Evolutionary conservation across 2,113 vertebrate genomes (phyloP), one percentile per base, ranked within the genome.

Genomic region (Heliornis fulica): DNA sequence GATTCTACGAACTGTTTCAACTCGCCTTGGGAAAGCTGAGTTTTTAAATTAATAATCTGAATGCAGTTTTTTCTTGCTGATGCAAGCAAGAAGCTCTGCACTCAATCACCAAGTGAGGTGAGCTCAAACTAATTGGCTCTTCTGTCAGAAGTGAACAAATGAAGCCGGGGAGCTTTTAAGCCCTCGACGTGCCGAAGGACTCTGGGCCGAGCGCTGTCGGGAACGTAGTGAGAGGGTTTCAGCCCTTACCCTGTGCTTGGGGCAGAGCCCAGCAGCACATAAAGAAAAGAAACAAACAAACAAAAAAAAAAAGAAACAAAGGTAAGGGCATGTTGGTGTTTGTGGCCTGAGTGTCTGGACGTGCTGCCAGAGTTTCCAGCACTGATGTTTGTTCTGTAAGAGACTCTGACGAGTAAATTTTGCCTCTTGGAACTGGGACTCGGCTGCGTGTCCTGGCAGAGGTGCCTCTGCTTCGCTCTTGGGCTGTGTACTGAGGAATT

Each of bases 121-220:
- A 91, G 78, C 65, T 69, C 90, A 46, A 16, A 25, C 89, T 89
- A 87, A 90, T 29, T 72, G 5, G 17, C 48, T 60, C 0, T 71
- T 51, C 78, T 90, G 75, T 94, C 75, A 93, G 28, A 75, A 87
- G 60, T 72, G 91, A 69, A 95, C 84, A 80, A 72, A 45, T 22
- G 53, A 76, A 46, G 31, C 8, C 15, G 19, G 28, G 36, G 11
- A 54, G 31, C 19, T 91, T 95, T 87, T 79, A 76, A 60, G 29
- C 29, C 31, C 45, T 71, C 51, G 41, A 64, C 34, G 19, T 0
- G 7, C 61, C 76, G 60, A 87, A 68, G 57, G 34, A n/a, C 45
- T 79, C 29, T n/a, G n/a, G n/a, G n/a, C 57, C 89, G 59, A 91
- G 28, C 25, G 13, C 40, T 51, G 6, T 87, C 75, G 68, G 63